A percentile compares a stretch with the other conserved stretches of the same genome.
Conservation (phyloP, 92 coral and sea anemone species). For the Plumapathes pennacea region DNA sequence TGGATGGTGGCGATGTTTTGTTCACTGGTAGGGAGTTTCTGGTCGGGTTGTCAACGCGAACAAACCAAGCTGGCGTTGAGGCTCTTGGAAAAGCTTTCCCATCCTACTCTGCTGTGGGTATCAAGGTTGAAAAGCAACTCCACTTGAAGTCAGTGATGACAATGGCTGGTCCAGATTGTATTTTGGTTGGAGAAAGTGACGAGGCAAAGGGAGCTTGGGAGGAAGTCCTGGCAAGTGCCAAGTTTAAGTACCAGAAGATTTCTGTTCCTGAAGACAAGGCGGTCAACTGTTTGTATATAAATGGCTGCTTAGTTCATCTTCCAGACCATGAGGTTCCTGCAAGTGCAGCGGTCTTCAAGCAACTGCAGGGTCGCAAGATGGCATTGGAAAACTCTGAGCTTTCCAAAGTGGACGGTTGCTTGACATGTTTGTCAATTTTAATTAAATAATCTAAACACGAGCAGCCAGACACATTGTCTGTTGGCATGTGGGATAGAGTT, state of each 20-base stretch:
- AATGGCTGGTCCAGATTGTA: constrained; percentile 70
- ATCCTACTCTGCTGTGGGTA: constrained; percentile 57
- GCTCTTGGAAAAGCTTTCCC: constrained; percentile 71
- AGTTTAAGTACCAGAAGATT: constrained; percentile 60
- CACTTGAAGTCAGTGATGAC: constrained; percentile 88
- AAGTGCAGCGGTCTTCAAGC: constrained; percentile 45
- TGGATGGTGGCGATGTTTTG: constrained; percentile 96
- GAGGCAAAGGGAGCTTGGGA: constrained; percentile 64
- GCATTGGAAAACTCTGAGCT: constrained; percentile 76
- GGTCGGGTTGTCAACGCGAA: constrained; percentile 74
- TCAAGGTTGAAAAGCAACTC: constrained; percentile 50
- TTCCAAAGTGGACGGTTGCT: constrained; percentile 83
- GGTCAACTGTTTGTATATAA: constrained; percentile 79
- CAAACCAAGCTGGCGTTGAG: constrained; percentile 66
- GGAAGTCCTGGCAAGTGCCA: constrained; percentile 60
- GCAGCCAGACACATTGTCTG: no score
- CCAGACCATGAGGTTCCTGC: constrained; percentile 56
- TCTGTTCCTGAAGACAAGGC: constrained; percentile 74
- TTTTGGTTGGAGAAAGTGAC: constrained; percentile 59
- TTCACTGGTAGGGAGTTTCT: constrained; percentile 92
- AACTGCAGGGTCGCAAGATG: constrained; percentile 56
- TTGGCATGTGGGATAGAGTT: no score
- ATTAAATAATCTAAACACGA: no score
- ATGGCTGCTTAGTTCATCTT: constrained; percentile 74
- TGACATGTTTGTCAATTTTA: constrained; percentile 72